These are phyloP conservation scores for Lutjanus argentimaculatus DNA, from an alignment of 2,797 vertebrate genomes.

Conservation along the genomic window DNA sequence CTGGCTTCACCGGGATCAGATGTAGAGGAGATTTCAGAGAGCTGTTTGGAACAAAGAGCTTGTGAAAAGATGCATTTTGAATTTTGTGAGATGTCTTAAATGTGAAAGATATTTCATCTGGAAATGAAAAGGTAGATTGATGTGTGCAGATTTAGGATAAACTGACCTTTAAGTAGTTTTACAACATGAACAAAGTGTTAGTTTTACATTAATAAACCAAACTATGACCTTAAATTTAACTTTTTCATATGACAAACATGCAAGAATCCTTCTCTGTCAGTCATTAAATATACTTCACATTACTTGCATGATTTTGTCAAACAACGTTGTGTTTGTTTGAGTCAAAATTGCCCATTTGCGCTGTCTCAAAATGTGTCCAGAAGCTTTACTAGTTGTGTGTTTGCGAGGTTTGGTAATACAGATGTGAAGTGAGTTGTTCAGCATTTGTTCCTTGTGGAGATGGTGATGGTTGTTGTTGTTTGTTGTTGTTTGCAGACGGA, in stretches of 20 bases:
- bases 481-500: constrained; percentile 39
- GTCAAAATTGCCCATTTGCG: constrained; percentile 32
- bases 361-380: constrained; percentile 42
- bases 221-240: background rate
- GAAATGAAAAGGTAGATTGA: background rate
- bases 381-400: constrained; percentile 40
- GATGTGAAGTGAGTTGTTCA: constrained; percentile 43
- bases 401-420: constrained; percentile 40
- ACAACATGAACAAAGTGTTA: background rate
- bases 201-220: background rate
- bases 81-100: background rate
- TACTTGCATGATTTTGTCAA: background rate
- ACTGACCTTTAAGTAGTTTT: background rate
- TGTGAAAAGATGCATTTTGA: background rate
- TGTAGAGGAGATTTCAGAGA: background rate
- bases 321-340: background rate
- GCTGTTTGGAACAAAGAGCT: too few relatives aligned
- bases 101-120: background rate
- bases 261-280: background rate
- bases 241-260: constrained; percentile 2
- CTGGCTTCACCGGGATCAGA: background rate
- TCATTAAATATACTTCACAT: background rate
- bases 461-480: background rate
- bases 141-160: background rate
- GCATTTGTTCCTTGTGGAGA: constrained; percentile 44